Evolutionary conservation across 2,113 vertebrate genomes (phyloP), one percentile per base, ranked within the genome.

Genomic region (Amphiprion ocellaris): DNA sequence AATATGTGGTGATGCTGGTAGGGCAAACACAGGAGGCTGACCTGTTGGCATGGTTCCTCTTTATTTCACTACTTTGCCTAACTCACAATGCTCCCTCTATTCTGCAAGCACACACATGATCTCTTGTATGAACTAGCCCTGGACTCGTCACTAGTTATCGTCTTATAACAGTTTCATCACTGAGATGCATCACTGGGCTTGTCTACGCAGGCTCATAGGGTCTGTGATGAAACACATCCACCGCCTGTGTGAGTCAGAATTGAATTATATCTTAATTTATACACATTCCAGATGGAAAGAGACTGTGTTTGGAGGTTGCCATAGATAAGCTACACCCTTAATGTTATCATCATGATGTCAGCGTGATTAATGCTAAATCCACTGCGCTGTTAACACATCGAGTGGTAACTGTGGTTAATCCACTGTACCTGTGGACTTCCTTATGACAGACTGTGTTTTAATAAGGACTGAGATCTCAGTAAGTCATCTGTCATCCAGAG

Each of bases 201-300:
- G 76, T 82, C 52, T 49, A 54, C 1, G 37, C 74, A 83, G 62
- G 37, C 15, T n/a, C n/a, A 19, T 10, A 2, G 61, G 33, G 61
- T 39, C 23, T 71, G 62, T 68, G 47, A 64, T 44, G 72, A 73
- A 70, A 77, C 41, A 49, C 11, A n/a, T 54, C 41, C 69, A 9
- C 63, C 24, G 68, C 79, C 55, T 77, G 1, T 15, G 56, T 79
- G 87, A 87, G 67, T 82, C 86, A 89, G 41, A 66, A 81, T 56
- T 10, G 4, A 54, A 71, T 9, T 19, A 44, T 24, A 61, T 89
- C 62, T 69, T 19, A 52, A 56, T 60, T 53, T 50, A 44, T 10
- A 68, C 44, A 49, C 60, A 82, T 83, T 65, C 17, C 49, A 77
- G 77, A 54, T 44, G 28, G 68, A 53, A 39, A 26, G 59, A 50